Base-by-base conservation (phyloP, 2,113 vertebrate genomes). In the Apodemus speciosus region DNA sequence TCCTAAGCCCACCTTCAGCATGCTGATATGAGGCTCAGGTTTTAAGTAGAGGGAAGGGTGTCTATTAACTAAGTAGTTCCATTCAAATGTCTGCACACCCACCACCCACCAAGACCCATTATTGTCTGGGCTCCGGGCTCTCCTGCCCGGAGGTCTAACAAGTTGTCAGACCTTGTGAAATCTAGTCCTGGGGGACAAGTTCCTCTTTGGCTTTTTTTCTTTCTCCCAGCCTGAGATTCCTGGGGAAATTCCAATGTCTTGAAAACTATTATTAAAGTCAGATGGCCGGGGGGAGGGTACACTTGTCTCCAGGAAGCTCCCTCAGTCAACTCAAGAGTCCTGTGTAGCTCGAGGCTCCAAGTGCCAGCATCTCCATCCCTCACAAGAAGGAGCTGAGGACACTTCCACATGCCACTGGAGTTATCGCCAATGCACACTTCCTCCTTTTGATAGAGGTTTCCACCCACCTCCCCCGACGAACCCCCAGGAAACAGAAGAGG, bases 271-370 rank as follows among this genome's bases (percentile, higher is more conserved):
- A 46, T 66, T 66, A 46, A 32, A 66, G 81, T 68, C 62, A 4
- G 43, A 14, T 15, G 40, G 27, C 60, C 18, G 3, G 2, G 32
- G 58, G 35, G 79, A 58, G 40, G 56, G 2, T 10, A 49, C 40
- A 66, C 30, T 66, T 23, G 38, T 32, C 23, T 86, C 14, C 7
- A 21, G 30, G 16, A 72, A 58, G 6, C 27, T 21, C 35, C 15
- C 32, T 30, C 1, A 0, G 5, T 27, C 27, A 35, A 35, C 77
- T 84, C 49, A 11, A 53, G 2, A 69, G 23, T 15, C 20, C 40
- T 0, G 0, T 7, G 0, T 2, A 23, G 23, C 20, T 25, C 9
- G 1, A 35, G 9, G 72, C 56, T 91, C 21, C 6, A 0, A 60
- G 53, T 35, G 21, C 32, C 21, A 10, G 2, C 32, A 30, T 6